A percentile compares a stretch with the other conserved stretches of the same genome.
Evolutionary conservation across 2,113 vertebrate species (phyloP).

Genomic region (Nycticorax nycticorax): DNA sequence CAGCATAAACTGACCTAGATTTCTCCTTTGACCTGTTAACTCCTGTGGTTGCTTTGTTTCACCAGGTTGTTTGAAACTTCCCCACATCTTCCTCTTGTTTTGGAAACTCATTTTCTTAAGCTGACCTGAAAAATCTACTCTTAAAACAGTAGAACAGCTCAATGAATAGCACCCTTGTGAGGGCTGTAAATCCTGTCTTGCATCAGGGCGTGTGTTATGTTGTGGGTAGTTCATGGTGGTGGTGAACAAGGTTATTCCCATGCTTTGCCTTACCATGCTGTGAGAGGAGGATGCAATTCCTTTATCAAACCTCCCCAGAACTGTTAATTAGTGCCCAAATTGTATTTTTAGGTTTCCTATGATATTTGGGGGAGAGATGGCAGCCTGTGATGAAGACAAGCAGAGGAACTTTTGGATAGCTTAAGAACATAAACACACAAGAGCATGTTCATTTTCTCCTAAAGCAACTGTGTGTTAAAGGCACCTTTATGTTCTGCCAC

Average conservation of each 20-base stretch:
- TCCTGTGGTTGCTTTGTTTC: not conserved
- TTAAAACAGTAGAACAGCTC: not conserved
- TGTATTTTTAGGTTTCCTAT: not conserved
- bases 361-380: not conserved
- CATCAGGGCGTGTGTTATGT: not conserved
- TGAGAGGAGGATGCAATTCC: not conserved
- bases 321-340: not conserved
- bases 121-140: not conserved
- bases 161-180: not conserved
- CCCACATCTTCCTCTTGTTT: not conserved
- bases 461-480: not conserved
- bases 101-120: not conserved
- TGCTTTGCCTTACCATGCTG: not conserved
- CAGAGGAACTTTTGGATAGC: not conserved
- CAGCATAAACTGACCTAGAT: not conserved
- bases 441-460: not conserved
- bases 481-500: constrained; percentile 37
- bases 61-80: not conserved
- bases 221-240: not conserved
- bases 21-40: not conserved
- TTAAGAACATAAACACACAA: not conserved
- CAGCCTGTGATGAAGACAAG: not conserved
- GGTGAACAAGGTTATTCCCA: not conserved
- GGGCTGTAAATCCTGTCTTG: not conserved
- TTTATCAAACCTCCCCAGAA: not conserved